Percentiles rank a stretch among this genome's conserved stretches.
Conservation (phyloP, 2,797 vertebrate genomes). For the Spinus pinus region DNA sequence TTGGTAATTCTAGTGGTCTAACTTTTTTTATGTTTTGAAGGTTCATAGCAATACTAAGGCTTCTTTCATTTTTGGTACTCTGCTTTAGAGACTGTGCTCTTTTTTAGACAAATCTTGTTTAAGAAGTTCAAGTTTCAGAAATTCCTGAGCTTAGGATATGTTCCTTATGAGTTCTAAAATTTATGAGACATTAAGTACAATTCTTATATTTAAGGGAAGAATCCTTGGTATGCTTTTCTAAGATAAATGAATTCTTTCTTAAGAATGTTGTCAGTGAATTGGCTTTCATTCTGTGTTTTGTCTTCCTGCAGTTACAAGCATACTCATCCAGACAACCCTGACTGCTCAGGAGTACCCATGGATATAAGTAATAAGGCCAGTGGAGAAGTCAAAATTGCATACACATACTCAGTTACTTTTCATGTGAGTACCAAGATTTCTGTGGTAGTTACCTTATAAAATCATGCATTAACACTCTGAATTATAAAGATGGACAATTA, state of each 20-base stretch:
- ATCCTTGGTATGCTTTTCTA: neutral
- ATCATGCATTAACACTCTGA: neutral
- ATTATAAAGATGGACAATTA: neutral
- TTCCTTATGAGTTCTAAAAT: neutral
- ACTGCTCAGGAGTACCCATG: conserved; percentile 88
- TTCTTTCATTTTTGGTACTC: neutral
- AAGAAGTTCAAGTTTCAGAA: neutral
- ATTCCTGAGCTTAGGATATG: neutral
- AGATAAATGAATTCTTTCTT: neutral
- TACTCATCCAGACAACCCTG: conserved; percentile 77
- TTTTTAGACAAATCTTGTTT: neutral
- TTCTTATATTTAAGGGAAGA: neutral
- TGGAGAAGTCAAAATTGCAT: conserved; percentile 83
- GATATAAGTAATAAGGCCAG: conserved; percentile 83
- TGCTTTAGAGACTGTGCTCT: neutral
- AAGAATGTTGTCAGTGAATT: neutral
- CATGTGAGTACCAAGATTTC: conserved; percentile 67
- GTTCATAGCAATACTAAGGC: neutral
- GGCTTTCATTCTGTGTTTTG: neutral
- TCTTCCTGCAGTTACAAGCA: conserved; percentile 82
- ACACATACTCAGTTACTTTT: conserved; percentile 88
- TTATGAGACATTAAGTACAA: neutral
- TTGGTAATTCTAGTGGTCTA: neutral
- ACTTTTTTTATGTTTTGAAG: neutral
- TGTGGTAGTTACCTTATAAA: neutral